Conservation (phyloP, 2,888 invertebrate genomes). For the Pherbina coryleti region DNA sequence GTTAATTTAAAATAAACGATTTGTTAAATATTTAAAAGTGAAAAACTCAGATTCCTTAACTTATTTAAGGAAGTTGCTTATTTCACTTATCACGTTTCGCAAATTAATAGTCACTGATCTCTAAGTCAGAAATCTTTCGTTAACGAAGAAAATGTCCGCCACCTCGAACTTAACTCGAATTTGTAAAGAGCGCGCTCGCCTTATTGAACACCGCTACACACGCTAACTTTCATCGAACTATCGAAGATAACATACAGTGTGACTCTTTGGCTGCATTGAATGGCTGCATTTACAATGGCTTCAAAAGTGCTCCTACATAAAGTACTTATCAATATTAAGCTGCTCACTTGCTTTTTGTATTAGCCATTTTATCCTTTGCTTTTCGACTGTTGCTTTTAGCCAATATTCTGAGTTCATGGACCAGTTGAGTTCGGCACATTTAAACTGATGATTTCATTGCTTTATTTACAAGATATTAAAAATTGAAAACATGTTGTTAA, state of each 20-base stretch:
- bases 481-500: conserved; percentile 26
- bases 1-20: too few species aligned
- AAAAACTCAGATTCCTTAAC: too few species aligned
- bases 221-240: background rate
- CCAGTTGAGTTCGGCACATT: background rate
- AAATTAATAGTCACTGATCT: too few species aligned
- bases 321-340: background rate
- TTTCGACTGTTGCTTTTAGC: background rate
- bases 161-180: too few species aligned
- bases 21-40: too few species aligned
- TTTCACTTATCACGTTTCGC: too few species aligned
- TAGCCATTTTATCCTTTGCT: background rate
- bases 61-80: too few species aligned
- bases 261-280: background rate
- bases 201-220: too few species aligned
- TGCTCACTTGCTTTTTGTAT: background rate
- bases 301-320: background rate
- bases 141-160: too few species aligned
- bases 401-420: background rate
- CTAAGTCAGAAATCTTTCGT: too few species aligned
- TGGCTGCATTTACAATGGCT: background rate
- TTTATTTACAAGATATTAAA: conserved; percentile 15
- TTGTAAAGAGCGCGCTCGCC: too few species aligned
- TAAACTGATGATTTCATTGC: background rate
- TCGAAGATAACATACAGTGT: too few species aligned